phyloP scores from a whole-genome alignment of 1,140 invertebrate species.

The Drosophila serrata region DNA sequence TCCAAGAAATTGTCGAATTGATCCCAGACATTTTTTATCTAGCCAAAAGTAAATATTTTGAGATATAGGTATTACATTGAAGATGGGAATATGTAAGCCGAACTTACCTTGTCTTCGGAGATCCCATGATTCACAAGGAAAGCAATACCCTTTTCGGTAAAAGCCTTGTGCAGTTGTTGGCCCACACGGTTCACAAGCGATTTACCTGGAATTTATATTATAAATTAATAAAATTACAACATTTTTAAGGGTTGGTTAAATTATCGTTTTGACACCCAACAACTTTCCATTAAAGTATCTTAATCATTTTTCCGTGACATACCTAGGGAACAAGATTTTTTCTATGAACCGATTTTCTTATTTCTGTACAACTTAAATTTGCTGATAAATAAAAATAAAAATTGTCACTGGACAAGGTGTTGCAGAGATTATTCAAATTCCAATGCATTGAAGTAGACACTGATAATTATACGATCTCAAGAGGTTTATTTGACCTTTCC shows the following conservation, averaged over 20 bases:
- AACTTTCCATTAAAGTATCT: neutral
- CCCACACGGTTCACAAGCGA: slow-evolving; percentile 89
- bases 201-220: slow-evolving; percentile 49
- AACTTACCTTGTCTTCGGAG: slow-evolving; percentile 89
- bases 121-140: slow-evolving; percentile 91
- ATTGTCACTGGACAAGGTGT: too few relatives aligned
- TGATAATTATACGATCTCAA: neutral
- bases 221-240: neutral
- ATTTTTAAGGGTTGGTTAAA: neutral
- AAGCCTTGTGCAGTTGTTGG: slow-evolving; percentile 88
- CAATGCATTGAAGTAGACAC: neutral
- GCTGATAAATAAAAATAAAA: too few relatives aligned
- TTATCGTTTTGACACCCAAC: too few relatives aligned
- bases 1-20: slow-evolving; percentile 89
- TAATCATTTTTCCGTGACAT: too few relatives aligned
- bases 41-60: neutral
- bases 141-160: slow-evolving; percentile 90
- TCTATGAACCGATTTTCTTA: too few relatives aligned
- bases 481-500: neutral
- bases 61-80: neutral
- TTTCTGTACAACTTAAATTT: too few relatives aligned
- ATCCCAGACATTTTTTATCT: slow-evolving; percentile 88
- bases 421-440: neutral
- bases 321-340: too few relatives aligned
- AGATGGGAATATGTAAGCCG: slow-evolving; percentile 10